phyloP scores from a whole-genome alignment of 2,888 invertebrate genomes.

The Amblyteles armatorius region DNA sequence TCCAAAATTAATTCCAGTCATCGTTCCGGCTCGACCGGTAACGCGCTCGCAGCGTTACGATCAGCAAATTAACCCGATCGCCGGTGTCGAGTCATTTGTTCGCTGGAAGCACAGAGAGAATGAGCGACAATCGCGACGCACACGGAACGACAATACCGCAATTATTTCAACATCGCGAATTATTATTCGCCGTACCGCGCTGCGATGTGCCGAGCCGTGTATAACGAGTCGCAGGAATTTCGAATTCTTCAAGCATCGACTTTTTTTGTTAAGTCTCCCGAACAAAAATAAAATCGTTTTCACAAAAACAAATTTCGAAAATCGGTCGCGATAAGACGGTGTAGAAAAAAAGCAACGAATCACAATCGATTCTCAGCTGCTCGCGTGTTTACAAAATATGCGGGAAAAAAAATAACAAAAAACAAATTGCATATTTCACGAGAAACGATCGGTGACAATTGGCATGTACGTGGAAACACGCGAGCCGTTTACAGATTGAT shows the following conservation, averaged over 20 bases:
- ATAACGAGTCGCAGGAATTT: background rate
- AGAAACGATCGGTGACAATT: background rate
- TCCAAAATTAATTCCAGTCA: slow-evolving; percentile 71
- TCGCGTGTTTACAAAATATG: background rate
- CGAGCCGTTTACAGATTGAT: background rate
- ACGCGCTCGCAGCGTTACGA: background rate
- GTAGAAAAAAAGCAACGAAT: background rate
- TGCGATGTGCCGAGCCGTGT: background rate
- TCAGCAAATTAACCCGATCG: background rate
- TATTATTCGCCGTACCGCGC: background rate
- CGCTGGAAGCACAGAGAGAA: background rate
- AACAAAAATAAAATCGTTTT: background rate
- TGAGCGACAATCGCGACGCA: background rate
- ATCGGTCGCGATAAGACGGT: background rate
- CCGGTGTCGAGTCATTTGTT: background rate
- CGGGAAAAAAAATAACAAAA: background rate
- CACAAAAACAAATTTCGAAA: background rate
- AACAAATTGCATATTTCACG: background rate
- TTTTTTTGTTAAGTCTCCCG: background rate
- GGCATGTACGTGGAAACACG: background rate
- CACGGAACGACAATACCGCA: background rate
- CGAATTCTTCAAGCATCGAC: background rate
- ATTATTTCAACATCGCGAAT: background rate
- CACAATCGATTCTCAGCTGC: background rate
- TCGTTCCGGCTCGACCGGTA: slow-evolving; percentile 45